phyloP scores from a whole-genome alignment of 2,113 vertebrate genomes.

The Myiagra hebetior region DNA sequence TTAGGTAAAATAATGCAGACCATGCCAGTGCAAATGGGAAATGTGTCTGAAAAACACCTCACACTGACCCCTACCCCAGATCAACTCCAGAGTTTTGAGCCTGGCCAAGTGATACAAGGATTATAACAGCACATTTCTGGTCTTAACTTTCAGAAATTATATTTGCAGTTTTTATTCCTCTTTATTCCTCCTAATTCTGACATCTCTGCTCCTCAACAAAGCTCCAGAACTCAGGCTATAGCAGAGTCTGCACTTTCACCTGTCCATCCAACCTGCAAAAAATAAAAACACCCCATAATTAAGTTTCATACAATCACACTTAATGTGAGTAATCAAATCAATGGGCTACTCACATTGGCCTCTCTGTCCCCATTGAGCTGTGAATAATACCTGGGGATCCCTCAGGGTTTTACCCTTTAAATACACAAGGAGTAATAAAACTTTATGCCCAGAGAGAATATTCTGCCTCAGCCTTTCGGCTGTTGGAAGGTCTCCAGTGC shows the following conservation, averaged over 20 bases:
- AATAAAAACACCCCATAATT: background rate
- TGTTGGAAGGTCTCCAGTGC: background rate
- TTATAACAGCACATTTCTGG: background rate
- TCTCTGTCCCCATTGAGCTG: background rate
- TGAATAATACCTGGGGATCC: background rate
- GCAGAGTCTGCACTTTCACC: background rate
- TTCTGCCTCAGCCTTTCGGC: background rate
- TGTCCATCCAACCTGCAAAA: background rate
- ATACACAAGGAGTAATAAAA: background rate
- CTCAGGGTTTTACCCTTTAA: background rate
- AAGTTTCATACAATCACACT: background rate
- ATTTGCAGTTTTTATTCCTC: background rate
- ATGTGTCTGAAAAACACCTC: background rate
- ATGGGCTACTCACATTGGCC: background rate
- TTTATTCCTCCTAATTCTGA: accelerated
- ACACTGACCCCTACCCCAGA: background rate
- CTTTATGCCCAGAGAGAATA: background rate
- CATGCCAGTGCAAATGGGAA: background rate
- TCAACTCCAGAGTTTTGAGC: background rate
- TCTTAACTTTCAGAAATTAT: background rate
- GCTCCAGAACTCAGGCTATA: background rate
- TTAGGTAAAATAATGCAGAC: background rate
- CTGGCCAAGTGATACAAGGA: background rate
- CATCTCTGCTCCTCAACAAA: background rate
- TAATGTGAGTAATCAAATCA: background rate